Base-by-base conservation (phyloP, 2,888 invertebrate genomes). In the Mesorhabditis sp. region DNA sequence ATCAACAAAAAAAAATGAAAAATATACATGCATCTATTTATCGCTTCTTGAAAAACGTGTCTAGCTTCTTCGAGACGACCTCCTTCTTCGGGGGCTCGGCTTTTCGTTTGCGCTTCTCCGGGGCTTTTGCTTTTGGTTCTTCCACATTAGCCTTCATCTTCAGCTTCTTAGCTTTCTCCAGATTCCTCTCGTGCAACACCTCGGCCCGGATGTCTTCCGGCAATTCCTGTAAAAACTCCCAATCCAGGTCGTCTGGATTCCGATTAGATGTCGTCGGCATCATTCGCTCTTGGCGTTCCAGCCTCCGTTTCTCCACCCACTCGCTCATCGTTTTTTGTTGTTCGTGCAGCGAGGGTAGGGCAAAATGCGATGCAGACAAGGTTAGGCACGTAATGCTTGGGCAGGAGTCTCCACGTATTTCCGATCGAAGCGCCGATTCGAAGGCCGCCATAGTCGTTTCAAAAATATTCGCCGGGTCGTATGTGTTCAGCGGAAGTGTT, bases 401-500 rank as follows among this genome's bases (percentile, higher is more conserved):
- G 28, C 28, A 28, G 28, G 28, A 28, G 28, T 28, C 28, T 28
- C 28, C 28, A 2, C 28, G 28, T 28, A 28, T 28, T 28, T 28
- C 28, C 28, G 28, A 28, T 28, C 28, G 28, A 28, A 28, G 28
- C 28, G 28, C 28, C 28, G 28, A 28, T 50, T 50, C 58, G n/a
- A 72, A 43, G 6, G 67, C 71, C 5, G 65, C 65, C 76, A 75
- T 76, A 3, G 71, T 66, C 42, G 70, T 64, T 7, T 72, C 73
- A 50, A 69, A 71, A 4, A 78, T 41, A 6, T 64, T 15, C 50
- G 69, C 67, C 13, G 78, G 73, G 63, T 74, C 68, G 69, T 75
- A 78, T 7, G 70, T 67, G 7, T 45, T 66, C 4, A 78, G 67
- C 70, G 75, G 74, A 67, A 77, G 65, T 0, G 76, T 78, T 67